A percentile compares a stretch with the other conserved stretches of the same genome.
These are phyloP conservation scores for Poecilia wingei DNA, from an alignment of 2,797 vertebrate genomes.

Conservation along the genomic window DNA sequence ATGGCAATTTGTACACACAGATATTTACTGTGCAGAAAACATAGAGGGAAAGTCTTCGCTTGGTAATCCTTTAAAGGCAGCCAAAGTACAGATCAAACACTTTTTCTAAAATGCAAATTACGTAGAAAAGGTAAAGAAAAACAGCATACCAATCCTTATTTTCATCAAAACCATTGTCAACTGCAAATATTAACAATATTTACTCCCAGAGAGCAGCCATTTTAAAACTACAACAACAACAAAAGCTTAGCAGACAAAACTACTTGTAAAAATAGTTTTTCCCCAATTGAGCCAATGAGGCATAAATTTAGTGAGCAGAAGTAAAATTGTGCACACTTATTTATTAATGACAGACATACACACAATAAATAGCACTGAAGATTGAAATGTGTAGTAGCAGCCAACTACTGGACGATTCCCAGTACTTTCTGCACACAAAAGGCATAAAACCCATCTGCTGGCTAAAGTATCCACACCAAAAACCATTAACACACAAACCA, in stretches of 20 bases:
- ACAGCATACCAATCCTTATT: background rate
- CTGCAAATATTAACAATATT: background rate
- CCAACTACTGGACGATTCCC: background rate
- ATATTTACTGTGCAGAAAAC: conserved; percentile 5
- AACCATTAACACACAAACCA: background rate
- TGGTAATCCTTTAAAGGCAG: conserved; percentile 21
- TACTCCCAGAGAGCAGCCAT: background rate
- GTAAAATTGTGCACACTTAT: background rate
- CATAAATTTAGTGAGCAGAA: background rate
- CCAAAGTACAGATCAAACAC: conserved; percentile 9
- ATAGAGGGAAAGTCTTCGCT: conserved; percentile 11
- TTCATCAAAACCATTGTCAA: background rate
- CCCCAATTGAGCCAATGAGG: too few relatives aligned
- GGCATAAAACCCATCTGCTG: background rate
- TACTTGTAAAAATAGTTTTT: too few relatives aligned
- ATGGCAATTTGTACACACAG: conserved; percentile 27
- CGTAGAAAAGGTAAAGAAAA: background rate
- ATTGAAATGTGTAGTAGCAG: background rate
- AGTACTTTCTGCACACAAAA: background rate
- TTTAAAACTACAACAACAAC: background rate
- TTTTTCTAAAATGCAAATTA: background rate
- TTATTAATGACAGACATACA: background rate
- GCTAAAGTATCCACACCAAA: background rate
- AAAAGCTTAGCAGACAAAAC: background rate
- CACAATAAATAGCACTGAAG: background rate